Evolutionary conservation across 2,113 vertebrate species (phyloP).

Genomic region (Scortum barcoo): DNA sequence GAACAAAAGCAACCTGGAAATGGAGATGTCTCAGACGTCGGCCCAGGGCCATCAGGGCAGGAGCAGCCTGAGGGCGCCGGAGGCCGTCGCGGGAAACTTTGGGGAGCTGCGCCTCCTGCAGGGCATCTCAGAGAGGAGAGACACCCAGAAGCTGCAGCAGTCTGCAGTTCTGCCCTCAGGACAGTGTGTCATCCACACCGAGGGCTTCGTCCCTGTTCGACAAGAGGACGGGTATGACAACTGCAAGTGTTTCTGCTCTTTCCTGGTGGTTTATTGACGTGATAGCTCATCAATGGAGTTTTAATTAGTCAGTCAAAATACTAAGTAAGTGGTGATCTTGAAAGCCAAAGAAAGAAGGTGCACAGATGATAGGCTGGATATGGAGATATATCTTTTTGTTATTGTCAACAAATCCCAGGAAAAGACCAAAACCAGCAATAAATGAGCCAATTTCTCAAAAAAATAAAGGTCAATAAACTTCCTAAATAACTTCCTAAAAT

Average conservation of each 20-base stretch:
- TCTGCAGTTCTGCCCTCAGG: conserved; percentile 73
- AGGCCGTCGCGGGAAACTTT: conserved; percentile 80
- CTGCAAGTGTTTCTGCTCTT: neutral
- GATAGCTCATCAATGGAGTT: neutral
- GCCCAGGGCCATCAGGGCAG: conserved; percentile 75
- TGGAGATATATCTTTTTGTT: too few species aligned
- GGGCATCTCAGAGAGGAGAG: conserved; percentile 84
- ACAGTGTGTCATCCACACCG: conserved; percentile 77
- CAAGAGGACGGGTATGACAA: conserved; percentile 80
- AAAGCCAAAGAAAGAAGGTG: neutral
- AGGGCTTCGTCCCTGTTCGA: conserved; percentile 70
- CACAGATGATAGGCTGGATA: too few species aligned
- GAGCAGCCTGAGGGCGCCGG: conserved; percentile 71
- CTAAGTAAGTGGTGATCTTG: neutral
- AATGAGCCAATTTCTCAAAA: too few species aligned
- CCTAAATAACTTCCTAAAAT: too few species aligned
- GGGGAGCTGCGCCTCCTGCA: conserved; percentile 86
- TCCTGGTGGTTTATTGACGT: neutral
- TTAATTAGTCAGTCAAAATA: neutral
- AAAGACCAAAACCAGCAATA: too few species aligned
- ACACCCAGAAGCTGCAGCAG: conserved; percentile 84
- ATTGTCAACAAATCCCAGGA: neutral
- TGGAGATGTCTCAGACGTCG: conserved; percentile 85
- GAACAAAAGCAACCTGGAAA: conserved; percentile 87
- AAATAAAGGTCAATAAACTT: too few species aligned